Evolutionary conservation across 2,113 vertebrate genomes (phyloP), one percentile per base, ranked within the genome.

Genomic region (Hipposideros armiger): DNA sequence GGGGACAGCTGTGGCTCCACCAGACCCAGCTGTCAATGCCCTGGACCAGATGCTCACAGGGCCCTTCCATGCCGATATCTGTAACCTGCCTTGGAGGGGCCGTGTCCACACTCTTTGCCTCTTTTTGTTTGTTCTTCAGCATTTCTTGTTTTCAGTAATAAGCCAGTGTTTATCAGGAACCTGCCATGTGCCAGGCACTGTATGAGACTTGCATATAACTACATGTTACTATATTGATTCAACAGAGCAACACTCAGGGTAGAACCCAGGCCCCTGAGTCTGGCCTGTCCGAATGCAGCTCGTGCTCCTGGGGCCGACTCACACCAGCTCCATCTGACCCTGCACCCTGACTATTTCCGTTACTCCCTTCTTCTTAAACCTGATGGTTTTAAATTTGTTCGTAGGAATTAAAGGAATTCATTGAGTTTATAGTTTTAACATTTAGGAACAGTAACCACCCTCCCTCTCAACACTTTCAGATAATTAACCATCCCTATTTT

Each of bases 391-490:
- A 62, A 13, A 10, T 36, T 4, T 20, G 24, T 47, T 36, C 2
- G 15, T 62, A 36, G 50, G 20, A 32, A 4, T 40, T n/a, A 2
- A 40, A 45, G 17, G 3, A 42, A 6, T 28, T 50, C 15, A 20
- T 26, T 50, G 32, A 19, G 26, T 69, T 52, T 58, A 20, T 50
- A 30, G 17, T 13, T 13, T 42, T 28, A 52, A 15, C 52, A 1
- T 17, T 17, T 1, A n/a, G 66, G 40, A 28, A 6, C 9, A 19
- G 52, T 2, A 2, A 36, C 58, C 11, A 19, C 1, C 0, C 26
- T 45, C 19, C 52, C 0, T 17, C 7, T 2, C 1, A 4, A 17
- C 5, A 5, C 1, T 54, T 50, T 32, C 2, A 24, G 24, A 11
- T 50, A 10, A 26, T 28, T 6, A 1, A 1, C 10, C 7, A 4